A percentile compares a stretch with the other conserved stretches of the same genome.
Evolutionary conservation across 2,888 invertebrate genomes (phyloP).

Genomic region (Bombyx huttoni): DNA sequence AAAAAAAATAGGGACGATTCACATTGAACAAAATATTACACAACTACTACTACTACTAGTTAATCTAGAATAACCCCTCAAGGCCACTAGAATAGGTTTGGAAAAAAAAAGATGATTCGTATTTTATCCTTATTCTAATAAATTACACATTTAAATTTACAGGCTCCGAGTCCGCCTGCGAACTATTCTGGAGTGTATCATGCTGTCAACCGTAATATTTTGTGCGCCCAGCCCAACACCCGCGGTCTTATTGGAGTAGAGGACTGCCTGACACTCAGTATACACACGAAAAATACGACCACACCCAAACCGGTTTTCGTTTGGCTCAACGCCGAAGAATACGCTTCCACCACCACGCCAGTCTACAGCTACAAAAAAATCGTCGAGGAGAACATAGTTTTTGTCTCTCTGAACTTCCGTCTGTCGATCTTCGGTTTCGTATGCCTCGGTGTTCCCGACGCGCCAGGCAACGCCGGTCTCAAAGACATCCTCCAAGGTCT

Average conservation of each 20-base stretch:
- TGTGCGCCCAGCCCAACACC: conserved; percentile 42
- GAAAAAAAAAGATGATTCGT: no score
- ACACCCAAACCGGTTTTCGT: conserved; percentile 45
- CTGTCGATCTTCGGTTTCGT: conserved; percentile 83
- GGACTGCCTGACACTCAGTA: conserved; percentile 45
- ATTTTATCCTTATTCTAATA: no score
- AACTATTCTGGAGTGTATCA: conserved; percentile 19
- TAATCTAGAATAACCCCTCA: no score
- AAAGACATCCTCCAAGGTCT: conserved; percentile 87
- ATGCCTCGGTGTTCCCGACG: conserved; percentile 69
- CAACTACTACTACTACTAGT: no score
- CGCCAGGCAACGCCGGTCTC: conserved; percentile 88
- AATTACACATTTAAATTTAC: conserved; percentile 9
- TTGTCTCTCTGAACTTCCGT: conserved; percentile 77
- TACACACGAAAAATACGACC: conserved; percentile 37
- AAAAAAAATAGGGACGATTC: no score
- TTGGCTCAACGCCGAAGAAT: conserved; percentile 50
- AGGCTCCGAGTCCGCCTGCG: conserved; percentile 19
- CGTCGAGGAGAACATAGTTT: conserved; percentile 76
- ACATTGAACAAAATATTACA: no score
- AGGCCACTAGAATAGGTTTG: no score
- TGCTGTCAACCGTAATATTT: conserved; percentile 28
- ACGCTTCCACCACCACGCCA: conserved; percentile 22
- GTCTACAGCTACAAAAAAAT: conserved; percentile 68
- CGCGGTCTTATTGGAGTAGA: conserved; percentile 45